Percentiles rank a stretch among this genome's conserved stretches.
Conservation (phyloP, 2,113 vertebrate genomes). For the Ochotona princeps region DNA sequence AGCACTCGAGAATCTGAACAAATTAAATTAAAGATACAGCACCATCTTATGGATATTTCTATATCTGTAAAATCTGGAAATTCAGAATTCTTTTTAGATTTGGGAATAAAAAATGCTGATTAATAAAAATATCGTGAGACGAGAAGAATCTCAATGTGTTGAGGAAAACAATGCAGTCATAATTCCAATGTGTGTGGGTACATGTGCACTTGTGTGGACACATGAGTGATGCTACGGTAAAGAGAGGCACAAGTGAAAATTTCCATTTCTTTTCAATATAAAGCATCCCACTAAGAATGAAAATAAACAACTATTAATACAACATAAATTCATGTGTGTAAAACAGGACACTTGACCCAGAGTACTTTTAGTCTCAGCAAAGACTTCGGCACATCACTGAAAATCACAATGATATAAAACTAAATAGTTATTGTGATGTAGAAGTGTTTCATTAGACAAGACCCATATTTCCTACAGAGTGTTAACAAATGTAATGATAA, state of each 20-base stretch:
- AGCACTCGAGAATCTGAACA: constrained; percentile 70
- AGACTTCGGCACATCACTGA: neutral
- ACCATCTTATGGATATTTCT: constrained; percentile 89
- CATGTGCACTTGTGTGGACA: neutral
- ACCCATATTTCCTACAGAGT: neutral
- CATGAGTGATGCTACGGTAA: neutral
- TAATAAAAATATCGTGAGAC: neutral
- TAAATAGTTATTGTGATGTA: neutral
- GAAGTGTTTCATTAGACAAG: neutral
- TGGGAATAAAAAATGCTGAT: neutral
- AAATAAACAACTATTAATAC: neutral
- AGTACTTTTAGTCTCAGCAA: neutral
- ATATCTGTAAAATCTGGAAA: constrained; percentile 75
- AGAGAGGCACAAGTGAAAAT: neutral
- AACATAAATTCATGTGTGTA: constrained; percentile 9
- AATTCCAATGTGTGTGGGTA: neutral
- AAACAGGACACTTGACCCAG: neutral
- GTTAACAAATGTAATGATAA: neutral
- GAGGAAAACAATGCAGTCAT: neutral
- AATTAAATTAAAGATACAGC: constrained; percentile 87
- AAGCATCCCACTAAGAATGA: neutral
- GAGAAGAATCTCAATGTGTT: neutral
- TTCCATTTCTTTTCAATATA: constrained; percentile 26
- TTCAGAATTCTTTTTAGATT: constrained; percentile 25
- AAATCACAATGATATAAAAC: neutral